Conservation (phyloP, 2,888 invertebrate species). For the Bombylius discolor region DNA sequence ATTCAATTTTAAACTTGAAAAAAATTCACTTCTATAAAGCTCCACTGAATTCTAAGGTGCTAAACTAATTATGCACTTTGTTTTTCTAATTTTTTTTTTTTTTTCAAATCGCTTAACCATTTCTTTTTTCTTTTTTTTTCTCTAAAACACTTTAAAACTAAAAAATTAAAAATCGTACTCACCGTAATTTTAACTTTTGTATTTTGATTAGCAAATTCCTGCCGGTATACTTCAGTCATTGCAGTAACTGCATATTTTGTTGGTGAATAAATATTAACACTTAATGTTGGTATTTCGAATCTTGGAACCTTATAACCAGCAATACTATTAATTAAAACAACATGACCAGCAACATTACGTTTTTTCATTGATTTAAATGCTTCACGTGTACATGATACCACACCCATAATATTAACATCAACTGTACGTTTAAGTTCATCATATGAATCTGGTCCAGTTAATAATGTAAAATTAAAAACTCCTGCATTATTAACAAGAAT, state of each 20-base stretch:
- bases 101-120: too few relatives aligned
- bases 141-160: too few relatives aligned
- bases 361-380: constrained; percentile 38
- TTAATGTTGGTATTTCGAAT: constrained; percentile 19
- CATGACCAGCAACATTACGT: constrained; percentile 38
- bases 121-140: too few relatives aligned
- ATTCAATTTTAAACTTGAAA: too few relatives aligned
- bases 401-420: constrained; percentile 38
- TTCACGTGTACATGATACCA: constrained; percentile 37
- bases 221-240: constrained; percentile 28
- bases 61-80: too few relatives aligned
- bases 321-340: constrained; percentile 38
- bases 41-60: too few relatives aligned
- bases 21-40: too few relatives aligned
- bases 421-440: constrained; percentile 25
- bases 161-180: background rate
- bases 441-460: constrained; percentile 17
- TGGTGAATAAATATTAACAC: constrained; percentile 28
- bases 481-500: constrained; percentile 47
- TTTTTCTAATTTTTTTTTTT: too few relatives aligned
- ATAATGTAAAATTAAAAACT: constrained; percentile 5
- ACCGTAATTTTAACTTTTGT: constrained; percentile 27
- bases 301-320: constrained; percentile 23
- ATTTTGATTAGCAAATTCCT: constrained; percentile 25
- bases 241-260: constrained; percentile 32